Evolutionary conservation across 2,888 invertebrate genomes (phyloP).

Genomic region (Drosophila pseudotakahashii): DNA sequence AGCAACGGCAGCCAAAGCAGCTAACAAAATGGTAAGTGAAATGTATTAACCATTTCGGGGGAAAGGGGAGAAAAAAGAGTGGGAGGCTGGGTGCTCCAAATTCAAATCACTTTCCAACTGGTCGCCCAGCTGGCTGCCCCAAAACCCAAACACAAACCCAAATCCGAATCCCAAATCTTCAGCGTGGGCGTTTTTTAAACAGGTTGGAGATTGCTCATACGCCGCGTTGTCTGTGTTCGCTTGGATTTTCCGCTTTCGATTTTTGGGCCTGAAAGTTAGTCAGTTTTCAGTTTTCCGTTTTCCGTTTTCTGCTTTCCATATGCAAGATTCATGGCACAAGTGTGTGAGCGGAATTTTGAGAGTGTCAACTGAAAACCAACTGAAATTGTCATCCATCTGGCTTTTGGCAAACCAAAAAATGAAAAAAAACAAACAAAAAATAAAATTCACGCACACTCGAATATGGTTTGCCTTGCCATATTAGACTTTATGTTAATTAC

Average conservation of each 20-base stretch:
- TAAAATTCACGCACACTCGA: conserved; percentile 42
- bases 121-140: conserved; percentile 38
- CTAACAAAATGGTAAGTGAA: conserved; percentile 43
- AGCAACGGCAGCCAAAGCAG: conserved; percentile 3
- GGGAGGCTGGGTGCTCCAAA: conserved; percentile 14
- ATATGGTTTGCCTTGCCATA: conserved; percentile 65
- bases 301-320: conserved; percentile 31
- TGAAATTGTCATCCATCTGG: conserved; percentile 39
- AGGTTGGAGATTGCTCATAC: conserved; percentile 60
- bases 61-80: neutral
- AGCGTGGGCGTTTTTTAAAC: conserved; percentile 57
- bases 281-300: conserved; percentile 8
- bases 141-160: conserved; percentile 11
- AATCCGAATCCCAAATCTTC: conserved; percentile 21
- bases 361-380: conserved; percentile 48
- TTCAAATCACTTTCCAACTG: conserved; percentile 44
- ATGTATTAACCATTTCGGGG: conserved; percentile 7
- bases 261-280: conserved; percentile 4
- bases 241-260: conserved; percentile 39
- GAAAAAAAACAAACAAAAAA: conserved; percentile 30
- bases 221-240: conserved; percentile 28
- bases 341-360: conserved; percentile 59
- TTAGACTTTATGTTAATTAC: conserved; percentile 72
- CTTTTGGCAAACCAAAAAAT: conserved; percentile 41
- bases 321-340: conserved; percentile 48